A percentile compares a stretch with the other conserved stretches of the same genome.
phyloP scores from a whole-genome alignment of 2,113 vertebrate genomes.

The Sinocyclocheilus rhinocerous region DNA sequence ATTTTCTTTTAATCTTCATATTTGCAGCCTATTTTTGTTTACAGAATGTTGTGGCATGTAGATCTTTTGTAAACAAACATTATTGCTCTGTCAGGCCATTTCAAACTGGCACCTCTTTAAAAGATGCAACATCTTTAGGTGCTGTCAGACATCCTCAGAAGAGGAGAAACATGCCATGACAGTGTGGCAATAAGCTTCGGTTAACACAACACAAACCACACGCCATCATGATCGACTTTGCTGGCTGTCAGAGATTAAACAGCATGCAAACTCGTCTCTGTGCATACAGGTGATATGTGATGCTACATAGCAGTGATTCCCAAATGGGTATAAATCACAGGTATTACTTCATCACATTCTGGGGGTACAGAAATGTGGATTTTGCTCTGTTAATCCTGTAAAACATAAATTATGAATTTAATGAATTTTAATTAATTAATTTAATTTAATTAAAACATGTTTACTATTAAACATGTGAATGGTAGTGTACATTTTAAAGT shows the following conservation, averaged over 20 bases:
- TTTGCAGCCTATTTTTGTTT: neutral
- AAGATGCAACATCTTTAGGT: constrained; percentile 9
- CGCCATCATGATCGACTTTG: neutral
- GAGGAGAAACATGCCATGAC: neutral
- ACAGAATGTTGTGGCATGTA: neutral
- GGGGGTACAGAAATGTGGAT: neutral
- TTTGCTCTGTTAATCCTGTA: neutral
- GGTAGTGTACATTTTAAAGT: neutral
- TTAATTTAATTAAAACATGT: neutral
- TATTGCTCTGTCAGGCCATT: constrained; percentile 6
- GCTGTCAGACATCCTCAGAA: constrained; percentile 14
- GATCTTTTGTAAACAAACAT: neutral
- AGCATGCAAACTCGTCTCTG: neutral
- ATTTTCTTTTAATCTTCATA: neutral
- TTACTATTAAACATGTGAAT: too few species aligned
- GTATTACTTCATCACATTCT: neutral
- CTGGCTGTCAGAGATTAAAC: constrained; percentile 11
- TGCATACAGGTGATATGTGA: neutral
- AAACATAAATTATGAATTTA: too few species aligned
- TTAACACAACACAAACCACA: neutral
- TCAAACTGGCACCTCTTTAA: constrained; percentile 4
- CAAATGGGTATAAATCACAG: neutral
- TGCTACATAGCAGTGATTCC: neutral
- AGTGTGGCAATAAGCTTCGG: neutral
- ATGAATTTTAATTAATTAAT: neutral